A percentile compares a stretch with the other conserved stretches of the same genome.
Evolutionary conservation across 2,797 vertebrate genomes (phyloP).

Genomic region (Pseudotriccus pelzelni): DNA sequence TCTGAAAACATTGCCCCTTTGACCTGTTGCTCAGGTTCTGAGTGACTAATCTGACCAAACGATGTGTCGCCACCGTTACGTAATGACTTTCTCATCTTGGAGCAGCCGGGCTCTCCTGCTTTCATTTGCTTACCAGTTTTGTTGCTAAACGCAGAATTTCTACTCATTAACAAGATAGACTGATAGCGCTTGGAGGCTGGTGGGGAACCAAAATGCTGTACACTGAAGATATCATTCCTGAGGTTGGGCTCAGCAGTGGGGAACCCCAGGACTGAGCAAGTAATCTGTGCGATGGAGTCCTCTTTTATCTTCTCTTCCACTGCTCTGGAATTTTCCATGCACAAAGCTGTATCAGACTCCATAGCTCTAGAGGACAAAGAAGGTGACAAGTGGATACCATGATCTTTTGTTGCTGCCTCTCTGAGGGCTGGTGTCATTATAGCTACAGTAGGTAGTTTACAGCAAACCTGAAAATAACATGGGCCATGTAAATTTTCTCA

Average conservation of each 20-base stretch:
- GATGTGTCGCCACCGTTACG: conserved; percentile 67
- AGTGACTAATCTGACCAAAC: conserved; percentile 50
- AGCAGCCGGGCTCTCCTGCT: conserved; percentile 55
- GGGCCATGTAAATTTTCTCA: conserved; percentile 53
- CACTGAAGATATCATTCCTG: conserved; percentile 74
- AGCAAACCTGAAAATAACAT: conserved; percentile 77
- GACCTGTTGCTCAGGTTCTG: conserved; percentile 67
- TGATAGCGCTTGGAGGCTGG: conserved; percentile 76
- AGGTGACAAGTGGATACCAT: conserved; percentile 83
- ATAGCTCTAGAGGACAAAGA: conserved; percentile 77
- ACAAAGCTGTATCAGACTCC: conserved; percentile 78
- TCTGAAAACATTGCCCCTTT: conserved; percentile 65
- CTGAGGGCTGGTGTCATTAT: conserved; percentile 89
- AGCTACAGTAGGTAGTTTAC: conserved; percentile 71
- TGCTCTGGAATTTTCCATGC: conserved; percentile 74
- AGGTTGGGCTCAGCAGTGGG: conserved; percentile 75
- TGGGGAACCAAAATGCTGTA: conserved; percentile 75
- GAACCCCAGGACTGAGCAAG: conserved; percentile 80
- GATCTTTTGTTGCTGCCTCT: conserved; percentile 82
- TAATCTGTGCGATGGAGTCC: conserved; percentile 75
- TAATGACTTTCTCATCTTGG: conserved; percentile 68
- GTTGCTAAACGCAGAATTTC: conserved; percentile 74
- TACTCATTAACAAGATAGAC: conserved; percentile 75
- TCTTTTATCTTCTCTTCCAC: conserved; percentile 78
- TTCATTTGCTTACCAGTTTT: conserved; percentile 64